phyloP scores from a whole-genome alignment of 2,113 vertebrate genomes.

The Benthochromis sp. region DNA sequence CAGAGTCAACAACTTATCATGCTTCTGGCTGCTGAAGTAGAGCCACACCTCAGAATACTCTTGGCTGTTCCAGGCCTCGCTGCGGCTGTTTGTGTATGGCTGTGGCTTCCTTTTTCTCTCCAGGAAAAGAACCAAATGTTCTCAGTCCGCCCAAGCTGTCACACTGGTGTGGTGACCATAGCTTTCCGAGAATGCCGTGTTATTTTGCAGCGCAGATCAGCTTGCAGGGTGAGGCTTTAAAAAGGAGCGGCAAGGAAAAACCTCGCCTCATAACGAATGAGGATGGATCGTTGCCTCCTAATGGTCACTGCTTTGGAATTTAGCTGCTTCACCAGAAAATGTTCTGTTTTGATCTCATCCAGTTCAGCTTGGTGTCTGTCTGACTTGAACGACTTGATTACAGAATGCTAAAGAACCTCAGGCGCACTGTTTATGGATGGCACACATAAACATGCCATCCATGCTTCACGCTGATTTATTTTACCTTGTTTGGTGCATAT shows the following conservation, averaged over 20 bases:
- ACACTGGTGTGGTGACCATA: conserved; percentile 25
- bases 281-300: neutral
- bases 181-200: conserved; percentile 32
- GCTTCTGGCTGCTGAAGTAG: neutral
- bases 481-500: conserved; percentile 24
- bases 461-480: conserved; percentile 32
- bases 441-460: conserved; percentile 51
- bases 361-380: neutral
- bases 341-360: neutral
- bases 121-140: conserved; percentile 60
- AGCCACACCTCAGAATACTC: conserved; percentile 54
- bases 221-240: neutral
- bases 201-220: conserved; percentile 10
- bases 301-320: conserved; percentile 46
- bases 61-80: neutral
- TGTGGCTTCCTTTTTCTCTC: conserved; percentile 27
- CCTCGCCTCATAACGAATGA: neutral
- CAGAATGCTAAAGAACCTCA: conserved; percentile 46
- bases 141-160: conserved; percentile 10
- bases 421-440: conserved; percentile 39
- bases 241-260: conserved; percentile 3
- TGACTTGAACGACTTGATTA: conserved; percentile 31
- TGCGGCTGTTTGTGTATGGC: conserved; percentile 38
- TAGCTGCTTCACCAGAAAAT: conserved; percentile 6
- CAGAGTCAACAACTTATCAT: conserved; percentile 39